Percentiles rank a stretch among this genome's conserved stretches.
Evolutionary conservation across 1,140 invertebrate species (phyloP).

Genomic region (Manduca sexta): DNA sequence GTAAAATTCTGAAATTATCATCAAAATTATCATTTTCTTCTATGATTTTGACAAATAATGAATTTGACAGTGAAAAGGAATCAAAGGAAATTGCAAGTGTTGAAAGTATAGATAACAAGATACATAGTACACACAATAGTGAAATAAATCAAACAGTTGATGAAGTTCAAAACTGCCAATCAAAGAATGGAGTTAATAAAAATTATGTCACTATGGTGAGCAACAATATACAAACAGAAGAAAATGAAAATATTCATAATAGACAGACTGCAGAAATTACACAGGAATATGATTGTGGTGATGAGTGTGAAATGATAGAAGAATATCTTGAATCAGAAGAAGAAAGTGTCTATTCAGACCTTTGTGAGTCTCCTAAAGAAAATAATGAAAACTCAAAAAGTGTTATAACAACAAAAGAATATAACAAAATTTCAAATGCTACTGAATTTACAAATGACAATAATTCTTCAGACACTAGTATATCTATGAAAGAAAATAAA

Average conservation of each 20-base stretch:
- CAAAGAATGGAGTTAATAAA: neutral
- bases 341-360: too few relatives aligned
- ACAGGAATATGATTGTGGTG: neutral
- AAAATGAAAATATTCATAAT: neutral
- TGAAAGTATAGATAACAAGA: too few relatives aligned
- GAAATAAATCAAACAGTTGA: neutral
- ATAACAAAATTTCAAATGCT: too few relatives aligned
- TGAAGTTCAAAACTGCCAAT: neutral
- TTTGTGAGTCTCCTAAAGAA: too few relatives aligned
- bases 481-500: neutral
- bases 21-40: neutral
- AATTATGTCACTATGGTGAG: neutral
- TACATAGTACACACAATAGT: too few relatives aligned
- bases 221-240: neutral
- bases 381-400: too few relatives aligned
- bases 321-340: too few relatives aligned
- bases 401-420: too few relatives aligned
- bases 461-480: neutral
- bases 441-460: neutral
- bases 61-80: neutral
- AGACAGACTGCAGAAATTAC: neutral
- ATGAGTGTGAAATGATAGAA: too few relatives aligned
- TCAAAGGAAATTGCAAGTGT: too few relatives aligned
- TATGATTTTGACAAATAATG: neutral
- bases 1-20: constrained; percentile 9